Conservation (phyloP, 1,140 invertebrate species). For the Bombus superbus region DNA sequence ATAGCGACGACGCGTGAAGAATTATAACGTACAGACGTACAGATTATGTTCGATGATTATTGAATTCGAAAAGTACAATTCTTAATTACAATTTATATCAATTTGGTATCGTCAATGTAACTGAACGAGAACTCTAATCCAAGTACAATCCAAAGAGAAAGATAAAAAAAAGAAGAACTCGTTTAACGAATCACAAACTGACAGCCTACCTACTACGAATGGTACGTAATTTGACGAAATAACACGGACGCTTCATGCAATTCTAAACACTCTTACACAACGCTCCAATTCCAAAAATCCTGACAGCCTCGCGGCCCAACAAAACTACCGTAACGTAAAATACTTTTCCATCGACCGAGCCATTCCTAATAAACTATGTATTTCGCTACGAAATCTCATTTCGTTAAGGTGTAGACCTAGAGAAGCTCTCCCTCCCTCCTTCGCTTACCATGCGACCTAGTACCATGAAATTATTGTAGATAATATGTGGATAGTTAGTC, state of each 20-base stretch:
- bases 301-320: no score
- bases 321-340: not conserved
- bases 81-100: not conserved
- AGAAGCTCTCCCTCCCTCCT: not conserved
- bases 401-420: not conserved
- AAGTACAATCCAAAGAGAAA: no score
- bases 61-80: not conserved
- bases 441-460: conserved; percentile 22
- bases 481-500: conserved; percentile 79
- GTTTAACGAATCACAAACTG: no score
- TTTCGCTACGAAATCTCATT: not conserved
- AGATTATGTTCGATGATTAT: not conserved
- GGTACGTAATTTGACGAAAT: no score
- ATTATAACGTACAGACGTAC: not conserved
- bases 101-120: not conserved
- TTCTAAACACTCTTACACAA: no score
- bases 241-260: no score
- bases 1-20: not conserved
- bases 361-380: not conserved
- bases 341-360: not conserved
- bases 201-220: no score
- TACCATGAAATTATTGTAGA: conserved; percentile 78
- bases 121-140: not conserved
- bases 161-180: no score
- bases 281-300: no score